Evolutionary conservation across 1,140 invertebrate species (phyloP), one percentile per base, ranked within the genome.

Genomic region (Gonatopus flavifemur): DNA sequence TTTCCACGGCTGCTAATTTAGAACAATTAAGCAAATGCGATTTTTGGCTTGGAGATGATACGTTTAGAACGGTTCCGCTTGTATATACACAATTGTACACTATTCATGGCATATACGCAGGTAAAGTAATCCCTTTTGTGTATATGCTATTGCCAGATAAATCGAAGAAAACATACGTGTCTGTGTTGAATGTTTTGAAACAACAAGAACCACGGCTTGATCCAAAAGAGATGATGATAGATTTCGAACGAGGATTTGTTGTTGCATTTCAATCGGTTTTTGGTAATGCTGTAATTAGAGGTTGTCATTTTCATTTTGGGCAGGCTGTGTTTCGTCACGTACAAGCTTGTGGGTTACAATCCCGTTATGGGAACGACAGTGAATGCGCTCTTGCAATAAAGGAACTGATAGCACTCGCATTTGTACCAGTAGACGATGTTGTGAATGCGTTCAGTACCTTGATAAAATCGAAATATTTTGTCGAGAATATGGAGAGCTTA

Each of bases 61-160:
- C 45, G 13, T 54, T 54, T 28, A 30, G 37, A 15, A 13, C 39
- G 10, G 24, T 22, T 38, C 43, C 53, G 15, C 30, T 7, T 9
- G 22, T 55, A 2, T 55, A 50, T 31, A 9, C 28, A 24, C 53
- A 55, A 24, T 19, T 55, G 18, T 48, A 49, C 25, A 45, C 48
- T 5, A 47, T 55, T 19, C 53, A 55, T 41, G 45, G 41, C 24
- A 21, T 46, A 13, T 19, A 20, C n/a, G 19, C 31, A 9, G 18
- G 40, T 37, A 46, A 40, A 19, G 48, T 49, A 16, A 3, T 44
- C 15, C 53, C 43, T 30, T 22, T 53, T 15, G 22, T 55, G 12
- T 51, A 42, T 36, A 37, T 49, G 5, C 42, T 55, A 38, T 24
- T 50, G 25, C 48, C 53, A 9, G 32, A 39, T 13, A 55, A 55